phyloP scores from a whole-genome alignment of 2,797 vertebrate species.

The Balearica regulorum region DNA sequence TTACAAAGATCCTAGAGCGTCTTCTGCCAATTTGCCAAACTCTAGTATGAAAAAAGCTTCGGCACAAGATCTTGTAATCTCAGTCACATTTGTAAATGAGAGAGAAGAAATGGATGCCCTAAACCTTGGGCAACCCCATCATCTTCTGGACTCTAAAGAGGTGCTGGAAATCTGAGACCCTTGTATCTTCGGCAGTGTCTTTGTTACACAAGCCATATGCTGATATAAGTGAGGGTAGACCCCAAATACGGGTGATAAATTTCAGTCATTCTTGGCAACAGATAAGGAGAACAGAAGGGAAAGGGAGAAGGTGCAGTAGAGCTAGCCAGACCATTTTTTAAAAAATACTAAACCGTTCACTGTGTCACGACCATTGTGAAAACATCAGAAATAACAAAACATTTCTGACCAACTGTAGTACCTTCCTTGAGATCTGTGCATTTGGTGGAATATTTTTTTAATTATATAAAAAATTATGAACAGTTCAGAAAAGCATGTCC shows the following conservation, averaged over 20 bases:
- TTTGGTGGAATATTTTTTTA: background rate
- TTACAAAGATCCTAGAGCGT: background rate
- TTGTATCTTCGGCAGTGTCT: background rate
- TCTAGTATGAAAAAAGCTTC: background rate
- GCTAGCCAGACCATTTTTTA: background rate
- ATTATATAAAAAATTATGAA: background rate
- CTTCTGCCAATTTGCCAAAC: background rate
- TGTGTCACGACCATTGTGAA: background rate
- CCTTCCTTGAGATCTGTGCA: background rate
- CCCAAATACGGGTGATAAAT: background rate
- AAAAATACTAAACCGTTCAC: background rate
- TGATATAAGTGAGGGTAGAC: background rate
- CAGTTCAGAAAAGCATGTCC: background rate
- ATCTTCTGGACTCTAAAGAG: background rate
- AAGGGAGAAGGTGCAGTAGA: background rate
- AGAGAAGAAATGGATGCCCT: background rate
- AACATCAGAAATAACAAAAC: background rate
- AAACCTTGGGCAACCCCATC: background rate
- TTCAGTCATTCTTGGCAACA: background rate
- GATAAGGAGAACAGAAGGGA: background rate
- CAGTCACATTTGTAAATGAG: background rate
- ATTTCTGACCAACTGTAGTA: background rate
- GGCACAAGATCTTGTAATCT: background rate
- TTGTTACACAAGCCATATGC: background rate
- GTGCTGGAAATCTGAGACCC: background rate